These are phyloP conservation scores for Netelia inedita DNA, from an alignment of 2,888 invertebrate genomes.

Conservation along the genomic window DNA sequence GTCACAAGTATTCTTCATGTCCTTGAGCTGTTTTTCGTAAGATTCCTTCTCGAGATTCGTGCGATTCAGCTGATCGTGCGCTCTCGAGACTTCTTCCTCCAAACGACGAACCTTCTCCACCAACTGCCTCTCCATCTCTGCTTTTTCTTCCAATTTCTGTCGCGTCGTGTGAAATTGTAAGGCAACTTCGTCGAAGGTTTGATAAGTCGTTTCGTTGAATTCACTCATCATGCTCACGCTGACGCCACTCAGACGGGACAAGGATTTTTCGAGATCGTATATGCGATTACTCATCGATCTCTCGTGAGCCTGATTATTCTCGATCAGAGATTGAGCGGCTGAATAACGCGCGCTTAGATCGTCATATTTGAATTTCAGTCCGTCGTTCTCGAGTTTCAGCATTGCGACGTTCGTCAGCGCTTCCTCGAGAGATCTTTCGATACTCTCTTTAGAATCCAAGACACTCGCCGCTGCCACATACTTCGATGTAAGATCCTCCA, in stretches of 20 bases:
- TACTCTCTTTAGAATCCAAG: conserved; percentile 82
- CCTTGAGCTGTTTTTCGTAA: conserved; percentile 83
- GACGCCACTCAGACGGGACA: conserved; percentile 79
- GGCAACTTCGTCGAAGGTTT: conserved; percentile 80
- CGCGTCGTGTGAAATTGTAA: conserved; percentile 78
- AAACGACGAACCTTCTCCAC: conserved; percentile 86
- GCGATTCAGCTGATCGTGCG: conserved; percentile 77
- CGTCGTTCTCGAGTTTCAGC: conserved; percentile 79
- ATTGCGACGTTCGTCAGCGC: conserved; percentile 77
- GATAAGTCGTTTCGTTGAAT: conserved; percentile 82
- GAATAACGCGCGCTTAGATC: conserved; percentile 80
- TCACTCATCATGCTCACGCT: conserved; percentile 77
- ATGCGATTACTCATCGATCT: conserved; percentile 76
- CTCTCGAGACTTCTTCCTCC: conserved; percentile 84
- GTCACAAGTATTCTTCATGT: conserved; percentile 81
- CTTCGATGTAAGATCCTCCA: conserved; percentile 82
- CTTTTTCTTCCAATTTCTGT: conserved; percentile 81
- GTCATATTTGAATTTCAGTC: conserved; percentile 78
- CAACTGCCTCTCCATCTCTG: conserved; percentile 85
- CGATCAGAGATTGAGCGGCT: conserved; percentile 78
- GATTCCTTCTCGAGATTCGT: conserved; percentile 79
- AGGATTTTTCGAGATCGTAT: conserved; percentile 78
- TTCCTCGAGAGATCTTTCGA: conserved; percentile 82
- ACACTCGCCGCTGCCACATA: conserved; percentile 79
- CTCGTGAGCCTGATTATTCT: conserved; percentile 79